Conservation (phyloP, 2,113 vertebrate species). For the Ginglymostoma cirratum region DNA sequence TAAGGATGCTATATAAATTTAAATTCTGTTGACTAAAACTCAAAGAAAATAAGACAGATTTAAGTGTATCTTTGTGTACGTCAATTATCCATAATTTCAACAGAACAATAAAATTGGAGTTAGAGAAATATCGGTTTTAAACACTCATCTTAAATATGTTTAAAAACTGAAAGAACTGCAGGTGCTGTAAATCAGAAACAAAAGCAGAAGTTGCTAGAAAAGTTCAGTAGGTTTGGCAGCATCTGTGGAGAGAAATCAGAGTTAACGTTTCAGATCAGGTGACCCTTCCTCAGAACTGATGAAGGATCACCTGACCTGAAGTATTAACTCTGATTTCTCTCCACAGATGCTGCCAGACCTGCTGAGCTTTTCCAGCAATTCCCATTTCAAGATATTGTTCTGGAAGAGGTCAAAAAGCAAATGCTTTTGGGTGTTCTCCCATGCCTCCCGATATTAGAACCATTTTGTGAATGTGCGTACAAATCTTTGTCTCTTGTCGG, state of each 20-base stretch:
- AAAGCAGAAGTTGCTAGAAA: no score
- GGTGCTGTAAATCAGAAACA: no score
- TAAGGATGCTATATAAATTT: neutral
- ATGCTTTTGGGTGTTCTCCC: neutral
- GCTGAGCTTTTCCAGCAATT: neutral
- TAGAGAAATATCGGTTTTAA: neutral
- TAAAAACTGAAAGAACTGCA: no score
- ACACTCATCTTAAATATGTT: no score
- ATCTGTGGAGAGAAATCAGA: no score
- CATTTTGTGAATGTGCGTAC: neutral
- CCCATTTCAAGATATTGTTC: neutral
- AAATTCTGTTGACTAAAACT: neutral
- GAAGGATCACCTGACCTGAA: no score
- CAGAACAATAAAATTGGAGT: neutral
- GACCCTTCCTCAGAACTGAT: no score
- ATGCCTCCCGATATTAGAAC: neutral
- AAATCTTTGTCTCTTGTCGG: neutral
- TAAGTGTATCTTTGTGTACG: neutral
- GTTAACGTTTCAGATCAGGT: no score
- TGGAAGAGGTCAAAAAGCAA: neutral
- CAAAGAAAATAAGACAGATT: neutral
- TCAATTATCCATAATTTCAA: neutral
- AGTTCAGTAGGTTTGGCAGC: no score
- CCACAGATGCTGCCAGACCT: no score
- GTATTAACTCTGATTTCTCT: no score